Conservation (phyloP, 64 coral and sea anemone species). For the Orbicella faveolata region DNA sequence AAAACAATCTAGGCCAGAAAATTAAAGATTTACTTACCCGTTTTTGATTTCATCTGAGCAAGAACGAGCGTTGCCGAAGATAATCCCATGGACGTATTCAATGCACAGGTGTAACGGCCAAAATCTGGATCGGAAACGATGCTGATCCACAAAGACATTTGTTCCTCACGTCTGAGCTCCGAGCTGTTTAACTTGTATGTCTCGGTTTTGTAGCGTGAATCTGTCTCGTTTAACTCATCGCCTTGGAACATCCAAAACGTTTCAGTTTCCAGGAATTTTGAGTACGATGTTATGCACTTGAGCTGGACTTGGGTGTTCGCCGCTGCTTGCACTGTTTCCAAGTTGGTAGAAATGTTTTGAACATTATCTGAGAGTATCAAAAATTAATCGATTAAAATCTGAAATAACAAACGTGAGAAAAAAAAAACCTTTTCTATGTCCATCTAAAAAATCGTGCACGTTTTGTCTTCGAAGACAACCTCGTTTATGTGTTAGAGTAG, state of each 20-base stretch:
- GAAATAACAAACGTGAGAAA: neutral
- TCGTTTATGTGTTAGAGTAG: too few species aligned
- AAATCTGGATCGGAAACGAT: conserved; percentile 13
- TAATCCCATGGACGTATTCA: neutral
- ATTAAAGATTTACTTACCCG: neutral
- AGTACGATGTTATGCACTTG: neutral
- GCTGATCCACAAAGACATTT: conserved; percentile 2
- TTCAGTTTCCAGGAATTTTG: neutral
- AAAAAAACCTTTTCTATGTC: neutral
- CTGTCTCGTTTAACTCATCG: neutral
- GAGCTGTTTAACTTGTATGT: neutral
- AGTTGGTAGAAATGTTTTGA: conserved; percentile 20
- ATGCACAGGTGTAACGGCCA: conserved; percentile 15
- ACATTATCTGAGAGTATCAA: neutral
- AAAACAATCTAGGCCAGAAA: neutral
- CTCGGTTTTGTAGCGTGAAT: neutral
- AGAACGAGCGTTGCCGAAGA: neutral
- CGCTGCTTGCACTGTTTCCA: neutral
- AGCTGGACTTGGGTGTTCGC: neutral
- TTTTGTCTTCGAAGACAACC: too few species aligned
- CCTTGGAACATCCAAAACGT: conserved; percentile 25
- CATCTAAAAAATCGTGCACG: neutral
- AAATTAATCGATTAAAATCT: neutral
- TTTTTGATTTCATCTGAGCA: neutral
- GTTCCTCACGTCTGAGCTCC: neutral